A percentile compares a stretch with the other conserved stretches of the same genome.
Conservation (phyloP, 1,140 invertebrate species). For the Brachionus rotundiformis region DNA sequence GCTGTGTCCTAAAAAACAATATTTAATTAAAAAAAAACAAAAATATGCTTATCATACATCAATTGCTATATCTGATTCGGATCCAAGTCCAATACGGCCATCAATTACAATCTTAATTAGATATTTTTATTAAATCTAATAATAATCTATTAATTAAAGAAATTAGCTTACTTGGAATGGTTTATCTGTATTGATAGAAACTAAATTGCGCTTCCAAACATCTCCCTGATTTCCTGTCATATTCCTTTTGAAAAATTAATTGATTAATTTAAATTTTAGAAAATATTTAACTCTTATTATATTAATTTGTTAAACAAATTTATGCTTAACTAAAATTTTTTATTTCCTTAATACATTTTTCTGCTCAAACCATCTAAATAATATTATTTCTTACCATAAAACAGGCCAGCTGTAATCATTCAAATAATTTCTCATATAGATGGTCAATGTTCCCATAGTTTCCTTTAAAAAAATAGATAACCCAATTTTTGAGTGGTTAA, state of each 20-base stretch:
- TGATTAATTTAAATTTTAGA: too few species aligned
- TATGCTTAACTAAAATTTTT: too few species aligned
- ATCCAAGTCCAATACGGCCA: not conserved
- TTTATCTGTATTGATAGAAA: not conserved
- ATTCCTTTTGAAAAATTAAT: not conserved
- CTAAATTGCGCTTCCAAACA: not conserved
- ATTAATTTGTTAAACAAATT: too few species aligned
- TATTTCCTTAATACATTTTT: not conserved
- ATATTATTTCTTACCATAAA: not conserved
- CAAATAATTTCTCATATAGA: slow-evolving; percentile 11
- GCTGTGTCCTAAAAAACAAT: not conserved
- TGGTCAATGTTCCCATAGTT: slow-evolving; percentile 16
- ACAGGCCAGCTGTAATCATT: slow-evolving; percentile 5
- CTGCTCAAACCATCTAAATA: not conserved
- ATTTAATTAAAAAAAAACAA: not conserved
- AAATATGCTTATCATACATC: not conserved
- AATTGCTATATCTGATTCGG: slow-evolving; percentile 45
- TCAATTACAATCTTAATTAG: slow-evolving; percentile 37
- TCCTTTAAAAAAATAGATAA: not conserved
- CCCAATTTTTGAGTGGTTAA: not conserved
- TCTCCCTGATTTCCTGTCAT: slow-evolving; percentile 40
- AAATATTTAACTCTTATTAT: too few species aligned
- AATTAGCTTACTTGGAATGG: slow-evolving; percentile 27
- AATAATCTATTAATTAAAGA: not conserved
- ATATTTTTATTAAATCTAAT: not conserved